Conservation (phyloP, 2,113 vertebrate species). For the Carlito syrichta region DNA sequence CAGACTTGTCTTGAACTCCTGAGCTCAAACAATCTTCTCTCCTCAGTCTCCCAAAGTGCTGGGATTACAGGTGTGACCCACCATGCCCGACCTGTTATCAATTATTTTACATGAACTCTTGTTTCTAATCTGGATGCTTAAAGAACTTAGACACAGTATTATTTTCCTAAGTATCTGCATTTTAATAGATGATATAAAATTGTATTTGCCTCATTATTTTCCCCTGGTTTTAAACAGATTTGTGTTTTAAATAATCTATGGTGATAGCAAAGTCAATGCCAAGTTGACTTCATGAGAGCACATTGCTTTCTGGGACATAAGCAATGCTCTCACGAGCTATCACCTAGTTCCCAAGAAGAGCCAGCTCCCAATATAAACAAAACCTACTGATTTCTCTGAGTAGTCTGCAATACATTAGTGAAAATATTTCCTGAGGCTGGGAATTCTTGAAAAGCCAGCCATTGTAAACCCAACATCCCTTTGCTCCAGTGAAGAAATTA, state of each 20-base stretch:
- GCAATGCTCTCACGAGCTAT: neutral
- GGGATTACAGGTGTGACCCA: too few species aligned
- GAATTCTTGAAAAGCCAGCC: conserved; percentile 27
- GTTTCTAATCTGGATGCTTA: neutral
- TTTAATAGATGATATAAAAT: neutral
- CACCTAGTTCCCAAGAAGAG: neutral
- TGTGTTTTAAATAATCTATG: neutral
- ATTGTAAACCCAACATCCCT: neutral
- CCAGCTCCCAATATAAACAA: conserved; percentile 2
- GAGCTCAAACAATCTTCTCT: too few species aligned
- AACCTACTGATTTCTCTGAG: neutral
- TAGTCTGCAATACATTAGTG: neutral
- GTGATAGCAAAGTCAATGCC: neutral
- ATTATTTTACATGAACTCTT: neutral
- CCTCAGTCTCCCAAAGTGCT: too few species aligned
- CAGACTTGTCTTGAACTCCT: too few species aligned
- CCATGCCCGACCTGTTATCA: too few species aligned
- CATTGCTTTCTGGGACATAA: neutral
- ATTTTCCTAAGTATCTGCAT: neutral
- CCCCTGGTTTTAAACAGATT: neutral
- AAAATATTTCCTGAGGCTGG: neutral
- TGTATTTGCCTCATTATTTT: neutral
- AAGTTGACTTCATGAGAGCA: neutral
- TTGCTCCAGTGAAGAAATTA: neutral
- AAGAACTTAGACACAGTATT: neutral